Evolutionary conservation across 2,888 invertebrate genomes (phyloP), one percentile per base, ranked within the genome.

Genomic region (Mamestra brassicae): DNA sequence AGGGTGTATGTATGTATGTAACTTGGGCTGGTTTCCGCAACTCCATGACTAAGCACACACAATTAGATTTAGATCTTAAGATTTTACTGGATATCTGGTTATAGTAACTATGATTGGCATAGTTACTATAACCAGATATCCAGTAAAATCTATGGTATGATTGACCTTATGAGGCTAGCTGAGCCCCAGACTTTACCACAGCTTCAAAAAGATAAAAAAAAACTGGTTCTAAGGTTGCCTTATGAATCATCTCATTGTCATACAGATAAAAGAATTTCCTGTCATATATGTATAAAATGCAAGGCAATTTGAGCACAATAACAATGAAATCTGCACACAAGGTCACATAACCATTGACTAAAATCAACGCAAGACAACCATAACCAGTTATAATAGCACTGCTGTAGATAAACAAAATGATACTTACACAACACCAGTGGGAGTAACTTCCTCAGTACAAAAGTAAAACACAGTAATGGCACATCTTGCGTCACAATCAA

Each of bases 381-480:
- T 58, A 52, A 54, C 38, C 26, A 72, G n/a, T 26, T n/a, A 45
- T 45, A 42, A 65, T 47, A 47, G 26, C 38, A 55, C 17, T n/a
- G 11, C 11, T 26, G 34, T 58, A 64, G 6, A 7, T 45, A 62
- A 68, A 42, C 13, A 54, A 75, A 72, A 42, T 50, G 38, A 45
- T 83, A 97, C 98, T 97, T 96, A 99, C 98, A 98, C 97, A 71
- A 99, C 97, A 50, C 99, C 99, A 91, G 97, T 98, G 36, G 98
- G 97, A 64, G 98, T 98, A 13, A 99, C 97, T 92, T 99, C 99
- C 94, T 99, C 99, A 2, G 98, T 98, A 90, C 99, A 99, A 94
- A 99, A 99, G 93, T 99, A 99, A 94, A 99, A 98, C 84, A 99
- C 97, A 52, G 99, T 99, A 80, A 99, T 99, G 38, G 98, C 98